A percentile compares a stretch with the other conserved stretches of the same genome.
These are phyloP conservation scores for Mycalesis mineus DNA, from an alignment of 2,888 invertebrate species.

Conservation along the genomic window DNA sequence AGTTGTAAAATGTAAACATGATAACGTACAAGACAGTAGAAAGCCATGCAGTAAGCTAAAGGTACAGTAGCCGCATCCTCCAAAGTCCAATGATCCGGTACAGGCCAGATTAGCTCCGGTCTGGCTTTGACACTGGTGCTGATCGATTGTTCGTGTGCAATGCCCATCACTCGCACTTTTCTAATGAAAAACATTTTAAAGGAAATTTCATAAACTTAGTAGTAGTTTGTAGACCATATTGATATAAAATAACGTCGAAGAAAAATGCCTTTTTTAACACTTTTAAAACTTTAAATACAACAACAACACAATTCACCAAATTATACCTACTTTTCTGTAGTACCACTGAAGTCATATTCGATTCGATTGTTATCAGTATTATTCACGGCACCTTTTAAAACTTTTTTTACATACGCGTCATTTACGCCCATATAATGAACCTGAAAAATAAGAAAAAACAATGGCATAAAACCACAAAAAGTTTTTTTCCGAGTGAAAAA, in stretches of 20 bases:
- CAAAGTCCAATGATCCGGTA: constrained; percentile 83
- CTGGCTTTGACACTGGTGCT: constrained; percentile 75
- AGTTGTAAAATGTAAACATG: too few species aligned
- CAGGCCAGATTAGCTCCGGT: constrained; percentile 77
- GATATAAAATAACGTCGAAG: too few species aligned
- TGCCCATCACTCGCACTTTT: constrained; percentile 81
- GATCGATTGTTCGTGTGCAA: constrained; percentile 71
- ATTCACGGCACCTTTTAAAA: constrained; percentile 31
- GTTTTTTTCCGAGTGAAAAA: neutral
- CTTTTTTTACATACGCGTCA: constrained; percentile 38
- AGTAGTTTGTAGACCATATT: too few species aligned
- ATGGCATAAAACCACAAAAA: too few species aligned
- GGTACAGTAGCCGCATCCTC: constrained; percentile 87
- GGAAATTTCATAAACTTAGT: too few species aligned
- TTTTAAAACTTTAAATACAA: neutral
- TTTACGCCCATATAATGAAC: constrained; percentile 47
- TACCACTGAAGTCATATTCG: constrained; percentile 55
- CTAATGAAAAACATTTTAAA: constrained; percentile 34
- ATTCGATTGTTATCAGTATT: constrained; percentile 23
- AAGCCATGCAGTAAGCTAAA: constrained; percentile 81
- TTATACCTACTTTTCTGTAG: constrained; percentile 39
- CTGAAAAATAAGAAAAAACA: too few species aligned
- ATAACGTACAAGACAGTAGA: constrained; percentile 46
- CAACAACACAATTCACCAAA: too few species aligned
- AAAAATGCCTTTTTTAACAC: too few species aligned